These are phyloP conservation scores for Pipistrellus pipistrellus DNA, from an alignment of 2,797 vertebrate genomes.

Conservation along the genomic window DNA sequence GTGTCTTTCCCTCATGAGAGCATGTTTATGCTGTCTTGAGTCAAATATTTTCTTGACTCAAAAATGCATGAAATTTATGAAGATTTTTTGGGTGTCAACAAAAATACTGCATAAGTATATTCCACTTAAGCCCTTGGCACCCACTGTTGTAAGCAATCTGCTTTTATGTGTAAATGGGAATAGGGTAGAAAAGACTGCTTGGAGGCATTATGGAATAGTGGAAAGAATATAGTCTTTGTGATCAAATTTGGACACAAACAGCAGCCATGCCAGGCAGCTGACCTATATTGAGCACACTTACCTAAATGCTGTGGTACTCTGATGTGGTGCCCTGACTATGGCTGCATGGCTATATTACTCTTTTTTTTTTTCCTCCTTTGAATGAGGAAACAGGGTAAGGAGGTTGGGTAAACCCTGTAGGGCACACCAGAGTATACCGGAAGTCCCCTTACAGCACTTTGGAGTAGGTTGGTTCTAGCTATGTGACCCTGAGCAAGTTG, in stretches of 20 bases:
- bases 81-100: slow-evolving; percentile 3
- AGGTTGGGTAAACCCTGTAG: neutral
- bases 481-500: slow-evolving; percentile 44
- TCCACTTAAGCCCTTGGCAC: slow-evolving; percentile 4
- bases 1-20: neutral
- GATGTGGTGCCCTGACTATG: slow-evolving; percentile 30
- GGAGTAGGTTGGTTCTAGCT: slow-evolving; percentile 18
- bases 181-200: neutral
- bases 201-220: neutral
- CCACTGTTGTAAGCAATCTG: slow-evolving; percentile 24
- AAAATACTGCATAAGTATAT: slow-evolving; percentile 51
- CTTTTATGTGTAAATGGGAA: slow-evolving; percentile 50
- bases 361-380: rapidly evolving
- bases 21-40: slow-evolving; percentile 21
- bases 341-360: neutral
- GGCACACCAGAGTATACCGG: neutral
- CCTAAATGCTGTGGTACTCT: neutral
- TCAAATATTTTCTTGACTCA: slow-evolving; percentile 58
- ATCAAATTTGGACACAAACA: neutral
- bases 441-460: neutral
- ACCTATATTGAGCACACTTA: neutral
- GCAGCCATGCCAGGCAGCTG: neutral
- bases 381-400: slow-evolving; percentile 21
- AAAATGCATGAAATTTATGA: slow-evolving; percentile 45
- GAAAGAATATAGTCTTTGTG: slow-evolving; percentile 5